These are phyloP conservation scores for Glaucopsyche alexis DNA, from an alignment of 2,888 invertebrate genomes.

Conservation along the genomic window DNA sequence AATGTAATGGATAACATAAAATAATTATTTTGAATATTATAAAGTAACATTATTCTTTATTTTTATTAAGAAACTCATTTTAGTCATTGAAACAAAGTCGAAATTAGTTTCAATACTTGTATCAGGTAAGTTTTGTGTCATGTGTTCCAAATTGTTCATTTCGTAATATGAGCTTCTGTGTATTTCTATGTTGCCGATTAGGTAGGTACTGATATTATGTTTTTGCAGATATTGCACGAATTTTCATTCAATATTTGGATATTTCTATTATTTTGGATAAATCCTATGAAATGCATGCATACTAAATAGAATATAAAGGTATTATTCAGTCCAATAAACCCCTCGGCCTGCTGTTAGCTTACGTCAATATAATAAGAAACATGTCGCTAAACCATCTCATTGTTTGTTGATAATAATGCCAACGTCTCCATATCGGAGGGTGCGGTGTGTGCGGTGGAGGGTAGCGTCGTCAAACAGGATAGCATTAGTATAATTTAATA, in stretches of 20 bases:
- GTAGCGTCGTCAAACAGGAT: not conserved
- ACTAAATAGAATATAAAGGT: not conserved
- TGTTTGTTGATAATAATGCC: slow-evolving; percentile 53
- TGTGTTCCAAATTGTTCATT: slow-evolving; percentile 5
- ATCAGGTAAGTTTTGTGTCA: slow-evolving; percentile 6
- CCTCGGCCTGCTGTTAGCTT: not conserved
- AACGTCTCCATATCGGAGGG: slow-evolving; percentile 46
- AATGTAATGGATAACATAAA: no score
- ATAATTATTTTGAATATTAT: no score
- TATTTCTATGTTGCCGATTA: not conserved
- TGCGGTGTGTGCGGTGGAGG: slow-evolving; percentile 39
- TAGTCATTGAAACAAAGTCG: not conserved
- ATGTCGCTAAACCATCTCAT: slow-evolving; percentile 41
- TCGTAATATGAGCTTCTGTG: not conserved
- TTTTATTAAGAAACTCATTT: not conserved
- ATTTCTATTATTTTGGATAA: not conserved
- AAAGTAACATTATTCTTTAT: no score
- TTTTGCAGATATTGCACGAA: not conserved
- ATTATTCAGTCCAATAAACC: not conserved
- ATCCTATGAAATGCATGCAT: not conserved
- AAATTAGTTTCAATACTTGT: slow-evolving; percentile 10
- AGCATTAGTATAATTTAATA: slow-evolving; percentile 20
- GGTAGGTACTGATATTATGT: slow-evolving; percentile 9
- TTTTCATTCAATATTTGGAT: not conserved
- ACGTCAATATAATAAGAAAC: slow-evolving; percentile 22